These are phyloP conservation scores for Phataginus tricuspis DNA, from an alignment of 2,797 vertebrate genomes.

Conservation along the genomic window DNA sequence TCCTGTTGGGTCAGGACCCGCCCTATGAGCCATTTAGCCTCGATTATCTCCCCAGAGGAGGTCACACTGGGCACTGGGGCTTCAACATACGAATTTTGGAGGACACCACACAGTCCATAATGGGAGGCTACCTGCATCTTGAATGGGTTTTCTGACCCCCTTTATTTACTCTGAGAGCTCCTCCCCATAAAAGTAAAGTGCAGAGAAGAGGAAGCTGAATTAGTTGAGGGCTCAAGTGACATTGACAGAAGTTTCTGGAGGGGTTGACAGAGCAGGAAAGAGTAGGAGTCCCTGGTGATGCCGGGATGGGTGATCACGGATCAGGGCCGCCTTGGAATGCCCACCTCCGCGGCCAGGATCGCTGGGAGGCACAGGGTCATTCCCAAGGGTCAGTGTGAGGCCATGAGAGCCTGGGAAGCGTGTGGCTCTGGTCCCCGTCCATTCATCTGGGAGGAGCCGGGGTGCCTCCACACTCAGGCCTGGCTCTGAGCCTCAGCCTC, in stretches of 20 bases:
- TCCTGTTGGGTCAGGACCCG: not conserved
- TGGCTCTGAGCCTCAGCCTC: too few species aligned
- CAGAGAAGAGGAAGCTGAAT: not conserved
- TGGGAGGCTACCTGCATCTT: rapidly evolving
- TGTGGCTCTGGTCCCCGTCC: too few species aligned
- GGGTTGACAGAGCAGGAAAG: not conserved
- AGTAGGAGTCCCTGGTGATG: not conserved
- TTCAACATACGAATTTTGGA: not conserved
- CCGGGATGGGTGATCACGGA: too few species aligned
- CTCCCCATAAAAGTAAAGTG: not conserved
- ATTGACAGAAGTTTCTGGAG: not conserved
- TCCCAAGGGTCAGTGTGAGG: not conserved
- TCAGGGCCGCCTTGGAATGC: rapidly evolving
- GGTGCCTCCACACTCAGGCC: too few species aligned
- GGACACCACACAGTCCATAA: not conserved
- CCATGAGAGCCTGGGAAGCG: not conserved
- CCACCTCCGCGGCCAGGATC: not conserved
- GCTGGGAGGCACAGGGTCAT: not conserved
- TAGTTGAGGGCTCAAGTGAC: not conserved
- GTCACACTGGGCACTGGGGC: not conserved
- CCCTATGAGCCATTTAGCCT: not conserved
- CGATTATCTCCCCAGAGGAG: not conserved
- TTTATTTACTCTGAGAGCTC: not conserved
- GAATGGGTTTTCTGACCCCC: not conserved
- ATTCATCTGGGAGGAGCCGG: not conserved